Evolutionary conservation across 1,140 invertebrate species (phyloP).

Genomic region (Conopomorpha cramerella): DNA sequence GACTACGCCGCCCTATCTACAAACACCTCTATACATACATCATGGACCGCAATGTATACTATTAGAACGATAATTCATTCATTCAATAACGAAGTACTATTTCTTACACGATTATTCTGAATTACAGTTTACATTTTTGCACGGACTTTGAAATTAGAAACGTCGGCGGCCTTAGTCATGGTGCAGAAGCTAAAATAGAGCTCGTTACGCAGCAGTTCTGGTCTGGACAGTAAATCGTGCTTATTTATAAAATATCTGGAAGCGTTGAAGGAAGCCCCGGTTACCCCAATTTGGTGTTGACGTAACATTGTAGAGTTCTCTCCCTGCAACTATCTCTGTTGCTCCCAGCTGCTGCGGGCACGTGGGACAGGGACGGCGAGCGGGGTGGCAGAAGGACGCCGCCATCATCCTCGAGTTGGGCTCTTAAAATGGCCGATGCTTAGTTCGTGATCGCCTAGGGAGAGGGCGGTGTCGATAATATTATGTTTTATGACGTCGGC

Average conservation of each 20-base stretch:
- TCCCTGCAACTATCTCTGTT: conserved; percentile 19
- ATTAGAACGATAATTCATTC: not conserved
- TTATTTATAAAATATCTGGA: conserved; percentile 30
- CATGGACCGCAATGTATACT: no score
- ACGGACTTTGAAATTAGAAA: not conserved
- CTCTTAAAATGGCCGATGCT: conserved; percentile 54
- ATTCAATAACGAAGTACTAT: not conserved
- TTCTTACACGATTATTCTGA: not conserved
- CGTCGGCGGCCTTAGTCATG: not conserved
- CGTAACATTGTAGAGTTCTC: conserved; percentile 33
- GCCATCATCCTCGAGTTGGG: conserved; percentile 31
- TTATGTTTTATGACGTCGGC: conserved; percentile 49
- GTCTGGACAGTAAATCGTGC: conserved; percentile 9
- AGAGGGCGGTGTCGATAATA: conserved; percentile 54
- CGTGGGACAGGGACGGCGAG: conserved; percentile 4
- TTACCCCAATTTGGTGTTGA: conserved; percentile 4
- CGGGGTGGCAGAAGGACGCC: conserved; percentile 6
- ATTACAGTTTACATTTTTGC: not conserved
- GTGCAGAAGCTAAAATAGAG: no score
- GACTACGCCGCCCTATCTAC: conserved; percentile 7
- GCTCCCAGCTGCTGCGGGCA: conserved; percentile 1
- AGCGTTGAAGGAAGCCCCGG: conserved; percentile 27
- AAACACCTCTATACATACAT: no score
- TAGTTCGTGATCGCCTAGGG: conserved; percentile 56
- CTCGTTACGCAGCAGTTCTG: no score